Conservation (phyloP, 2,797 vertebrate species). For the Bucorvus abyssinicus region DNA sequence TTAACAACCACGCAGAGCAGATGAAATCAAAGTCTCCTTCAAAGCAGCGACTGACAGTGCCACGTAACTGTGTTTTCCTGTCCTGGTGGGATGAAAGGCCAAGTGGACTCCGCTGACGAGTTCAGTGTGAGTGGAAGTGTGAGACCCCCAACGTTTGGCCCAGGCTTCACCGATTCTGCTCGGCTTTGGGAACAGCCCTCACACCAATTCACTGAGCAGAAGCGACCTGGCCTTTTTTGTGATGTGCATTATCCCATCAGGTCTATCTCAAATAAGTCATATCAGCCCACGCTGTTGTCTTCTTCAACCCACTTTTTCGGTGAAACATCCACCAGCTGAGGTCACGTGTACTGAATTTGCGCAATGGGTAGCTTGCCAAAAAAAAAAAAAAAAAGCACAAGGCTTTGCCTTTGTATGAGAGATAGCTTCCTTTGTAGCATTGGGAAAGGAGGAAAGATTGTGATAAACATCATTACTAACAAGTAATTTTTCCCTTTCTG, state of each 20-base stretch:
- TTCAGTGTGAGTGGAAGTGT: conserved; percentile 20
- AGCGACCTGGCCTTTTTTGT: background rate
- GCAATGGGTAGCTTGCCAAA: background rate
- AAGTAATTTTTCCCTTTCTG: conserved; percentile 61
- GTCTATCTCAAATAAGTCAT: background rate
- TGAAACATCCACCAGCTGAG: background rate
- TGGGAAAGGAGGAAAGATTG: conserved; percentile 25
- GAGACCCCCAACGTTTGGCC: background rate
- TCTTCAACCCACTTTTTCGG: background rate
- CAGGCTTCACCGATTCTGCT: background rate
- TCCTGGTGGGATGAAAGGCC: conserved; percentile 35
- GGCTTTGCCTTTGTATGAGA: background rate
- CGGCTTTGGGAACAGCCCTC: background rate
- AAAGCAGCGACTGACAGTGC: background rate
- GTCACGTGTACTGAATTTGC: background rate
- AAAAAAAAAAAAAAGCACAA: background rate
- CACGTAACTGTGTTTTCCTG: conserved; percentile 17
- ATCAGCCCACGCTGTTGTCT: background rate
- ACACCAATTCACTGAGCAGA: fast-evolving
- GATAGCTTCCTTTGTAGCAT: conserved; percentile 25
- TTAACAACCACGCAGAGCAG: conserved; percentile 18
- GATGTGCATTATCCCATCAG: background rate
- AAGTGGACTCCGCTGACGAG: background rate
- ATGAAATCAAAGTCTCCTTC: conserved; percentile 33
- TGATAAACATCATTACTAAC: conserved; percentile 59